phyloP scores from a whole-genome alignment of 53 echinoderm and acorn worm genomes.

The Antedon mediterranea region DNA sequence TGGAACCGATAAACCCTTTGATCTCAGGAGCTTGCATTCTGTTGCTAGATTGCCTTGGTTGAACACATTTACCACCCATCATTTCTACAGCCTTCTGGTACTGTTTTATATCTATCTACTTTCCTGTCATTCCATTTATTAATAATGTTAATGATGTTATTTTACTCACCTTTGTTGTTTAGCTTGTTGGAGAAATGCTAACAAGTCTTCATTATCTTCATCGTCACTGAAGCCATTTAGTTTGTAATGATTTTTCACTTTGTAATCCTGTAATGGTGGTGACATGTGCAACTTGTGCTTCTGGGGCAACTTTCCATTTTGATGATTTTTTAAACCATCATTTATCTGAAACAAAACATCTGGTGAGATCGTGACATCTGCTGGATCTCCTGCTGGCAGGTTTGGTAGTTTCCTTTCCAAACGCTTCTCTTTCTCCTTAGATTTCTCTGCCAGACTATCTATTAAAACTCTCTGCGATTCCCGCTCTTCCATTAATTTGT shows the following conservation, averaged over 20 bases:
- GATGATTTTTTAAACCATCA: background rate
- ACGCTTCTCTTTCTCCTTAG: background rate
- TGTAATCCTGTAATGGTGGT: background rate
- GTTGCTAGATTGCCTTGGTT: too few species aligned
- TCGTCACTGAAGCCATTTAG: background rate
- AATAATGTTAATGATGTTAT: too few species aligned
- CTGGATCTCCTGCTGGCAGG: background rate
- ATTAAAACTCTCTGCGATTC: background rate
- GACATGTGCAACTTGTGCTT: background rate
- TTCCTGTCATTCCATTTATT: too few species aligned
- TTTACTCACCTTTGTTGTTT: background rate
- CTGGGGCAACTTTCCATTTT: background rate
- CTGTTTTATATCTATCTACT: too few species aligned
- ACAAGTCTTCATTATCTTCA: background rate
- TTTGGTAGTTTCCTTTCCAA: background rate
- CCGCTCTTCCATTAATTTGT: background rate
- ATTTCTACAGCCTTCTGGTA: too few species aligned
- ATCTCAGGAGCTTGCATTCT: too few species aligned
- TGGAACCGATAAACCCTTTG: too few species aligned
- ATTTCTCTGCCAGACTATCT: background rate
- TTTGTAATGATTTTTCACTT: too few species aligned
- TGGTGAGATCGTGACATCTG: background rate
- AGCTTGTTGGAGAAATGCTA: background rate
- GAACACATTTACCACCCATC: too few species aligned
- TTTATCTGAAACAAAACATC: background rate